A percentile compares a stretch with the other conserved stretches of the same genome.
phyloP scores from a whole-genome alignment of 2,113 vertebrate genomes.

The Amphiprion ocellaris region DNA sequence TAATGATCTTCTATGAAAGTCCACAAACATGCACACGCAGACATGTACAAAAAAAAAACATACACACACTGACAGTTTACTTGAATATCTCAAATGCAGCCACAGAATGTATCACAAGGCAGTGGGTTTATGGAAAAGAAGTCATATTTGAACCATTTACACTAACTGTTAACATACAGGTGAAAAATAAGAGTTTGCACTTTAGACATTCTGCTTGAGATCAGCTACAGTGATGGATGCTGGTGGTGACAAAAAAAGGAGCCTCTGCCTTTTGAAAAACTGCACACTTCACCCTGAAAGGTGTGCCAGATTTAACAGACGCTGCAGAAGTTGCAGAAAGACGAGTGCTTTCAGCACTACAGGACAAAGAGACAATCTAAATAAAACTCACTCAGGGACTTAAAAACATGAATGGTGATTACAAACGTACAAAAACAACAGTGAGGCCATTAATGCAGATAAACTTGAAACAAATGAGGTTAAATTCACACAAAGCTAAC shows the following conservation, averaged over 20 bases:
- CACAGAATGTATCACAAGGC: conserved; percentile 39
- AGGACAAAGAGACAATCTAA: not conserved
- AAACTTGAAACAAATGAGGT: not conserved
- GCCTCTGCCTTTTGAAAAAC: not conserved
- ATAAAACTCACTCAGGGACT: not conserved
- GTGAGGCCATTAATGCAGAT: not conserved
- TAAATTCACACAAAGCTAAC: too few species aligned
- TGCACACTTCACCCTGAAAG: not conserved
- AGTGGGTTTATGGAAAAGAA: conserved; percentile 13
- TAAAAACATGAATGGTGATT: conserved; percentile 9
- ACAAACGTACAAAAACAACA: conserved; percentile 6
- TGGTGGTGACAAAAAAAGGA: conserved; percentile 31
- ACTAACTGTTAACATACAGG: conserved; percentile 22
- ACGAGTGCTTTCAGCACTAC: not conserved
- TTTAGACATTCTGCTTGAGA: conserved; percentile 13
- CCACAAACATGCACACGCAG: conserved; percentile 18
- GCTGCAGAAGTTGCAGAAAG: conserved; percentile 11
- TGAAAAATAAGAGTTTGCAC: conserved; percentile 12
- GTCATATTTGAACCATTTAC: not conserved
- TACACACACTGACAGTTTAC: not conserved
- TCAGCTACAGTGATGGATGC: conserved; percentile 34
- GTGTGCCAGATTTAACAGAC: not conserved
- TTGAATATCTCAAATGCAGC: conserved; percentile 43
- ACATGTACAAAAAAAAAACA: conserved; percentile 10
- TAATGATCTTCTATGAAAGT: not conserved